Conservation (phyloP, 1,140 invertebrate species). For the Trialeurodes vaporariorum region DNA sequence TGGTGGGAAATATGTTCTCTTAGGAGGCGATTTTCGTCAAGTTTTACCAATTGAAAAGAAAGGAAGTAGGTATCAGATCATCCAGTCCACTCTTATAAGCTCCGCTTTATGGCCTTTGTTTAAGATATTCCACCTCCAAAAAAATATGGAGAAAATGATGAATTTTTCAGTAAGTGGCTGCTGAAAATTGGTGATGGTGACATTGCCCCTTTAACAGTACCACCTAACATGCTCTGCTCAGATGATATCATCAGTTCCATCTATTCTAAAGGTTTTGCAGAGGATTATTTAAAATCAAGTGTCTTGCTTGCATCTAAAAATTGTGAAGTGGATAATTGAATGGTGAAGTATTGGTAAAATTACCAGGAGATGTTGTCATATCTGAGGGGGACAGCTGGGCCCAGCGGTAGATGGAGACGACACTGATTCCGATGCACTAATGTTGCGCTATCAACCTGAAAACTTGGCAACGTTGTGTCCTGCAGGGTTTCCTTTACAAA, state of each 20-base stretch:
- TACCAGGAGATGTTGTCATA: neutral
- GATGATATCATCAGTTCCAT: neutral
- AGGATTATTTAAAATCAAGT: neutral
- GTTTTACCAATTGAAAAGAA: constrained; percentile 6
- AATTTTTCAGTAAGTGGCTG: neutral
- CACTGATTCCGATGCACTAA: neutral
- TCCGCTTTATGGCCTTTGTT: constrained; percentile 1
- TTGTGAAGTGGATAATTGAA: neutral
- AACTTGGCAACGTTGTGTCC: neutral
- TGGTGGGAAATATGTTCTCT: neutral
- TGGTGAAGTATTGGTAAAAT: neutral
- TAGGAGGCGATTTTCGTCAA: constrained; percentile 7
- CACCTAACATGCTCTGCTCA: neutral
- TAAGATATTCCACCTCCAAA: neutral
- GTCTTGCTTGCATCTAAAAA: neutral
- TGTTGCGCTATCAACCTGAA: neutral
- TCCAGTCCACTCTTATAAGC: neutral
- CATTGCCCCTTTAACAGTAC: neutral
- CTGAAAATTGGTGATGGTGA: neutral
- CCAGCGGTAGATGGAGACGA: neutral
- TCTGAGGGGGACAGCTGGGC: neutral
- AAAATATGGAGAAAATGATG: neutral
- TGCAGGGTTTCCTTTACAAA: neutral
- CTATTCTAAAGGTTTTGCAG: neutral
- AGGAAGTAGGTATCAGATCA: neutral